These are phyloP conservation scores for Panonychus citri DNA, from an alignment of 1,140 invertebrate genomes.

Conservation along the genomic window DNA sequence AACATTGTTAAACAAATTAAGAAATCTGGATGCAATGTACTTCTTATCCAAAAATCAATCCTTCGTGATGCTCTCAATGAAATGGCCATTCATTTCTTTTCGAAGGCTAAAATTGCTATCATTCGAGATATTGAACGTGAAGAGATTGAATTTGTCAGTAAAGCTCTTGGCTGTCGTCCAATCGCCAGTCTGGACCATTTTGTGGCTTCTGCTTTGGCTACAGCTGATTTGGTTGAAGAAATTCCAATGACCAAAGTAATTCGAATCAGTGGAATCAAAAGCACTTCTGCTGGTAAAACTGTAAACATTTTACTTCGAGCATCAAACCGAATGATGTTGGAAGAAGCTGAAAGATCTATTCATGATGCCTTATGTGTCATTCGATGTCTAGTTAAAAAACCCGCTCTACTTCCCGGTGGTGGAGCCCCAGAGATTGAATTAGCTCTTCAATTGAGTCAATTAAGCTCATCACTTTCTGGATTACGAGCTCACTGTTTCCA, in stretches of 20 bases:
- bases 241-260: conserved; percentile 72
- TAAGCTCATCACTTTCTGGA: conserved; percentile 59
- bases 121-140: conserved; percentile 93
- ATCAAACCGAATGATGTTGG: conserved; percentile 83
- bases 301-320: conserved; percentile 82
- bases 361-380: conserved; percentile 97
- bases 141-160: conserved; percentile 91
- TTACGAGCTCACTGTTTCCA: conserved; percentile 76
- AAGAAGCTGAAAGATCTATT: conserved; percentile 78
- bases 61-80: conserved; percentile 88
- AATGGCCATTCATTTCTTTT: conserved; percentile 86
- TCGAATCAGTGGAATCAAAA: conserved; percentile 34
- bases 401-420: conserved; percentile 72
- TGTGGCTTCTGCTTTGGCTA: conserved; percentile 62
- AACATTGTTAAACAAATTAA: conserved; percentile 99
- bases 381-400: conserved; percentile 81
- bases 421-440: conserved; percentile 92
- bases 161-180: conserved; percentile 71
- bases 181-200: conserved; percentile 98
- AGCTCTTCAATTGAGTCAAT: conserved; percentile 52
- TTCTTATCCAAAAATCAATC: conserved; percentile 96
- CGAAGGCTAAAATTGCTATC: conserved; percentile 98
- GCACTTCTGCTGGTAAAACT: conserved; percentile 31
- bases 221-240: conserved; percentile 86
- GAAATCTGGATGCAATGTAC: conserved; percentile 88